Evolutionary conservation across 2,797 vertebrate genomes (phyloP), one percentile per base, ranked within the genome.

Genomic region (Morelia viridis): DNA sequence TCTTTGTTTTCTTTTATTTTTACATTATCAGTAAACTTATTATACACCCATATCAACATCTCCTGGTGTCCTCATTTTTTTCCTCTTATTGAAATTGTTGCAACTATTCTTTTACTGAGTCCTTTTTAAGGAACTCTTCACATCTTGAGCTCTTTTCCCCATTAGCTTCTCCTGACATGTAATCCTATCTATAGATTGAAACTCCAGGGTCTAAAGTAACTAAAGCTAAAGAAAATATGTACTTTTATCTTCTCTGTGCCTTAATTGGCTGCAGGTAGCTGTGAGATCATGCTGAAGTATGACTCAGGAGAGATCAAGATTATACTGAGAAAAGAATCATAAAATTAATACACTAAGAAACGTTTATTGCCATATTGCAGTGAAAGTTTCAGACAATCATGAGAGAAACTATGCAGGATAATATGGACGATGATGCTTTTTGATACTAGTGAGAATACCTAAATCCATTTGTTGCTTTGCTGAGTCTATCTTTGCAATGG

Each of bases 261-360:
- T 92, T 92, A 89, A 92, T 85, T 89, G 87, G 91, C 76, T 92
- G 53, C 87, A 5, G 61, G 58, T 19, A 65, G 53, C 31, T 46
- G 26, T 64, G 87, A 92, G 80, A 80, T 89, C 91, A 92, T n/a
- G 50, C 50, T 65, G 76, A 89, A 68, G 61, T 85, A 15, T 85
- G 31, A 64, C 87, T 85, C 61, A 17, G 58, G 61, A 85, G 60
- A 50, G 41, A 61, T 24, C 28, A 80, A 31, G 83, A 13, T 65
- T 46, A 64, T 12, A 26, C 56, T 71, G 83, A 53, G 88, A 58
- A 84, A 84, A 89, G 26, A 80, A 80, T 46, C 19, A 24, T 80
- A 80, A 80, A 80, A 80, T 80, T 24, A 80, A 80, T 46, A 46
- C 17, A 80, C 19, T 80, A 10, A 80, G 8, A 80, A 80, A 24